Evolutionary conservation across 2,797 vertebrate species (phyloP).

Genomic region (Mionectes olivaceus): DNA sequence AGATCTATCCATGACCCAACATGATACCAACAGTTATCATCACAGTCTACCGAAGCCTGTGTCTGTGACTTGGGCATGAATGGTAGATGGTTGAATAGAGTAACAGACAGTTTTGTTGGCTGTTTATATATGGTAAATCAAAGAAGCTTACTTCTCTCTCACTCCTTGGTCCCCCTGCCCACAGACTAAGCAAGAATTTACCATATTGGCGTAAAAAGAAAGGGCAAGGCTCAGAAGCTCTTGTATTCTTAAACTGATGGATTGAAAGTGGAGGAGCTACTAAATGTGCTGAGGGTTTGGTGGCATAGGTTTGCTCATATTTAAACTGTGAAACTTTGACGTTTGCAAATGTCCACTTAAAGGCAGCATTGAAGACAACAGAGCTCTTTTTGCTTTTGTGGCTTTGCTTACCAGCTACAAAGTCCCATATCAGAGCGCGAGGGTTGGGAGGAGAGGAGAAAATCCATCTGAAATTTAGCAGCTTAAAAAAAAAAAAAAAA

Average conservation of each 20-base stretch:
- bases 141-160: neutral
- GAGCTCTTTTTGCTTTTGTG: slow-evolving; percentile 56
- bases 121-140: neutral
- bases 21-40: neutral
- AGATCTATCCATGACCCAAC: neutral
- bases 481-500: slow-evolving; percentile 57
- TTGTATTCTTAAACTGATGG: neutral
- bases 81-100: neutral
- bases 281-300: neutral
- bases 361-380: slow-evolving; percentile 35
- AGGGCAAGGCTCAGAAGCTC: neutral
- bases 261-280: neutral
- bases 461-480: slow-evolving; percentile 74
- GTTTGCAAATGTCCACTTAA: slow-evolving; percentile 2
- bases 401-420: slow-evolving; percentile 61
- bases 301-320: neutral
- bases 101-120: neutral
- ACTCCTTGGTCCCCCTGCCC: neutral
- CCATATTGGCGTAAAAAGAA: neutral
- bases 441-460: slow-evolving; percentile 55
- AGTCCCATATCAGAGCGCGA: slow-evolving; percentile 43
- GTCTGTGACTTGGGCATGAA: neutral
- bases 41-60: neutral
- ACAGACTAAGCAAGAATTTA: neutral
- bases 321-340: slow-evolving; percentile 36